These are phyloP conservation scores for Cebidichthys violaceus DNA, from an alignment of 2,113 vertebrate genomes.

Conservation along the genomic window DNA sequence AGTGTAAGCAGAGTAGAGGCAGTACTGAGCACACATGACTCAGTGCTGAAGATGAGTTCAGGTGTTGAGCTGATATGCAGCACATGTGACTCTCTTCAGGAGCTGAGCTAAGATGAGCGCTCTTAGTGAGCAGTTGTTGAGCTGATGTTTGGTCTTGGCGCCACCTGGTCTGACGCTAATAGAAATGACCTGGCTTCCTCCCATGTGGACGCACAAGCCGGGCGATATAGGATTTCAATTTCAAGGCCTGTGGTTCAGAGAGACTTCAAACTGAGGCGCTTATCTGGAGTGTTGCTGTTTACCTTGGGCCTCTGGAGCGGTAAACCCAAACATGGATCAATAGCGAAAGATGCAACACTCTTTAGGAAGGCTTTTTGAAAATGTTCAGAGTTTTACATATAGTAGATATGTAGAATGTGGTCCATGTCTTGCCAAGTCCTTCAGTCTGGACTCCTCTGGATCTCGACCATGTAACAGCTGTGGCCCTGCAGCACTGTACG, in stretches of 20 bases:
- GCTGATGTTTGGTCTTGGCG: constrained; percentile 18
- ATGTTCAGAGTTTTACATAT: not conserved
- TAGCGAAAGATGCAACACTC: not conserved
- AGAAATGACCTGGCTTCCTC: constrained; percentile 18
- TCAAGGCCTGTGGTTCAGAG: constrained; percentile 25
- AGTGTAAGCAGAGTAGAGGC: not conserved
- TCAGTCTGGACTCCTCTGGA: constrained; percentile 49
- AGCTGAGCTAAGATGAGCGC: not conserved
- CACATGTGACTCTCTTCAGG: constrained; percentile 1
- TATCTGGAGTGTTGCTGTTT: not conserved
- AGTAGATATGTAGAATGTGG: constrained; percentile 24
- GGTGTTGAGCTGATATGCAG: not conserved
- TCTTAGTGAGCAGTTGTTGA: not conserved
- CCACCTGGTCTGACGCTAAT: constrained; percentile 18
- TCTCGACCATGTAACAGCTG: constrained; percentile 51
- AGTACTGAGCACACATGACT: not conserved
- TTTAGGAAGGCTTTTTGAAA: not conserved
- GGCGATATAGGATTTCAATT: constrained; percentile 24
- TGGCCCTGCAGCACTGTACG: not conserved
- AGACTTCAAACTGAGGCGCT: constrained; percentile 1
- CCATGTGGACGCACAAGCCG: not conserved
- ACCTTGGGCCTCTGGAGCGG: not conserved
- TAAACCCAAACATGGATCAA: not conserved
- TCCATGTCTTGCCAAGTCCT: constrained; percentile 40
- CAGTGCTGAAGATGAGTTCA: constrained; percentile 10